Percentiles rank a stretch among this genome's conserved stretches.
These are phyloP conservation scores for Urocolius indicus DNA, from an alignment of 2,113 vertebrate genomes.

Conservation along the genomic window DNA sequence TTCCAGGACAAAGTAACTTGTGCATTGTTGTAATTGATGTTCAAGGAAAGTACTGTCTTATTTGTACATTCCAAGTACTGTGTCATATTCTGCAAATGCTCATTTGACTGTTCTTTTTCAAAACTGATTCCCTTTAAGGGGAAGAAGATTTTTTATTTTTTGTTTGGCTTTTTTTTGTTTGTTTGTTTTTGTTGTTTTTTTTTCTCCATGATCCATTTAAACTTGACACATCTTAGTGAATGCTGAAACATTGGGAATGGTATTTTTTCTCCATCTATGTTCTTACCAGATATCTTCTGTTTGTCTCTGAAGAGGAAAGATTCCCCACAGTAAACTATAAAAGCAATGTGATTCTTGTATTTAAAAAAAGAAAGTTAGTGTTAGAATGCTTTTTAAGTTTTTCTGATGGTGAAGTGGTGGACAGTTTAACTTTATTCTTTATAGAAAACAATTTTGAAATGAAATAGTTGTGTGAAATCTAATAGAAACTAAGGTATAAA, in stretches of 20 bases:
- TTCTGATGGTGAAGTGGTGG: background rate
- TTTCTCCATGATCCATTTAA: constrained; percentile 47
- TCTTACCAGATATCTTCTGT: background rate
- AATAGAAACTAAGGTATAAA: background rate
- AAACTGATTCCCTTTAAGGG: constrained; percentile 41
- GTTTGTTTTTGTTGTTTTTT: background rate
- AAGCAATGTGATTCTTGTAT: background rate
- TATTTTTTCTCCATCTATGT: constrained; percentile 26
- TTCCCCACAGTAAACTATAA: constrained; percentile 40
- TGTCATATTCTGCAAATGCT: constrained; percentile 40
- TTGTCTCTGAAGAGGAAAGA: constrained; percentile 39
- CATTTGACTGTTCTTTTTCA: constrained; percentile 53
- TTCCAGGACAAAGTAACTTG: constrained; percentile 32
- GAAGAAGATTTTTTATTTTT: no score
- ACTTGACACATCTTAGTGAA: constrained; percentile 31
- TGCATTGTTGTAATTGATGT: constrained; percentile 33
- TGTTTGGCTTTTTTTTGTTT: background rate
- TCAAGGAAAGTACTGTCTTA: constrained; percentile 19
- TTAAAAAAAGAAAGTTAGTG: background rate
- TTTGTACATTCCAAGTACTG: constrained; percentile 19
- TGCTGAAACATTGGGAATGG: background rate
- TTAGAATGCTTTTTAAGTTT: constrained; percentile 24
- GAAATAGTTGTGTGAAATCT: background rate
- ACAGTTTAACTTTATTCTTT: constrained; percentile 10
- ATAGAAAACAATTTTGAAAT: constrained; percentile 3